Base-by-base conservation (phyloP, 2,797 vertebrate species). In the Champsocephalus esox region DNA sequence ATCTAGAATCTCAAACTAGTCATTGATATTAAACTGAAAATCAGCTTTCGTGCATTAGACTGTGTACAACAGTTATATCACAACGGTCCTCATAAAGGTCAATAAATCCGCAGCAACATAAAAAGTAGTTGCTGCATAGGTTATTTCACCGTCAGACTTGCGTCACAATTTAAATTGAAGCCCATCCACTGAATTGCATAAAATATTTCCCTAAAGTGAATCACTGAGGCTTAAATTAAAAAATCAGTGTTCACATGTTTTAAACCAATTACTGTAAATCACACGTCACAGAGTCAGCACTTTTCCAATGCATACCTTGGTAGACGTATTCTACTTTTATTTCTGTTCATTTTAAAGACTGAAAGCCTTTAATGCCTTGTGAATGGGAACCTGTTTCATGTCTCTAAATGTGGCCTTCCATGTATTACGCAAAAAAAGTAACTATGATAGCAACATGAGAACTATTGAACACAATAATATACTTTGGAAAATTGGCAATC, bases 21-120 rank as follows among this genome's bases (percentile, higher is more conserved):
- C 24, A 45, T 4, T 19, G 12, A 51, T 19, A 13, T 73, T 9
- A 60, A 78, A 80, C 60, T 64, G 32, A 79, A 81, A 81, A 69
- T 64, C 16, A 3, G 46, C 67, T 82, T 74, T 60, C 57, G 68
- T 66, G 79, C 65, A 66, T 77, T 51, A 62, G 34, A 82, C 70
- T 63, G 34, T 81, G 65, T 66, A 28, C 13, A 61, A 79, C 12
- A 73, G 71, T 60, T 57, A 50, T n/a, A 43, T 80, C 57, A 75
- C 58, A 66, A 64, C 62, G 5, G 72, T 77, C 64, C 62, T 73
- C 45, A 86, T 64, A 24, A 66, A 55, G 52, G 51, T 70, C 68
- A 84, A 83, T 58, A 70, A 83, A 84, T 80, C 49, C 73, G 65
- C 45, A 50, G 61, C 65, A 77, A 84, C 69, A 59, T 41, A 38